Base-by-base conservation (phyloP, 2,888 invertebrate genomes). In the Apamea sordens region DNA sequence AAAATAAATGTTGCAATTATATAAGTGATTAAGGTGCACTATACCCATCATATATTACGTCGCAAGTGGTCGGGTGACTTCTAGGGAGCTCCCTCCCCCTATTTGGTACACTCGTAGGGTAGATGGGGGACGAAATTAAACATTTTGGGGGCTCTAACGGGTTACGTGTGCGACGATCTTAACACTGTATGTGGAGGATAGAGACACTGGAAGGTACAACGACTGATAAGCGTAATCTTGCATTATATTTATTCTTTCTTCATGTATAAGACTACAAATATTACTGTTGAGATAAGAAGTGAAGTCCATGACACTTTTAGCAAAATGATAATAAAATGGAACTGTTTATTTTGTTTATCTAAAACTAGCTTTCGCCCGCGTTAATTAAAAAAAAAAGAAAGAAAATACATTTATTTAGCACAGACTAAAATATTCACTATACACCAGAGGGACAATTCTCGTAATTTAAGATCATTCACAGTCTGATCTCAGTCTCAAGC, bases 1-100 rank as follows among this genome's bases (percentile, higher is more conserved):
- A 95, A 94, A 95, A 96, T 96, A 96, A 96, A 96, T 96, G 96
- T 95, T 93, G 94, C 95, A 96, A 96, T 96, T 95, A 96, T 95
- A 94, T 95, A 95, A 94, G 95, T 95, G 95, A 96, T 96, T 95
- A 96, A 95, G 94, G 94, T 95, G 94, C 96, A 96, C 96, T 96
- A 95, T 93, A 93, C 93, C 93, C 93, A 93, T 93, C 95, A 95
- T 96, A 96, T 94, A 95, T 96, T 95, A 96, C 94, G 87, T 89
- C 90, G 93, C 93, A 95, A 96, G 95, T 95, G 95, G 93, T 87
- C 85, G 91, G 92, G 92, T 90, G 92, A 91, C 91, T 92, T 90
- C 88, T 82, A 82, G 90, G 89, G 86, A 88, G 87, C 82, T 80
- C 73, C 85, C 85, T 70, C 89, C 90, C 90, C 90, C 86, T 86